Percentiles rank a stretch among this genome's conserved stretches.
These are phyloP conservation scores for Phenganax marumi DNA, from an alignment of 92 coral and sea anemone species.

Conservation along the genomic window DNA sequence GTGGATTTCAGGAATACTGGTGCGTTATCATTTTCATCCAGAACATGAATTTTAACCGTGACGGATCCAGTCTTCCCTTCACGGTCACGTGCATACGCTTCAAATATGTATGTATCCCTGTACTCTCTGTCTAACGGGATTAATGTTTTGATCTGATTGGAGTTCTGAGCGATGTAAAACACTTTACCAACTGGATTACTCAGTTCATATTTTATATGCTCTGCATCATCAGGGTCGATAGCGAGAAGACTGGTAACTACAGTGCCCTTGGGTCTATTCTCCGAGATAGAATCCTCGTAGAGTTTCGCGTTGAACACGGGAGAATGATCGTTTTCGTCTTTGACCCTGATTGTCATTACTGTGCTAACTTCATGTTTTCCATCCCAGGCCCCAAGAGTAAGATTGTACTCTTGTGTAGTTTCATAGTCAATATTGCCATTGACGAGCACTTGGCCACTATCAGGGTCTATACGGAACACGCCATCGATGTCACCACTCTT, in stretches of 20 bases:
- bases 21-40: conserved; percentile 81
- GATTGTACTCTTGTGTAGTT: conserved; percentile 61
- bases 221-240: conserved; percentile 76
- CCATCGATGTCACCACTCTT: conserved; percentile 71
- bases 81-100: conserved; percentile 67
- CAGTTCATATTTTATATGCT: conserved; percentile 61
- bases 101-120: conserved; percentile 46
- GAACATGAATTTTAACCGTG: conserved; percentile 72
- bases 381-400: conserved; percentile 71
- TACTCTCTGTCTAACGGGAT: conserved; percentile 46
- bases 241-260: conserved; percentile 63
- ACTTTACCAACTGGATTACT: conserved; percentile 43
- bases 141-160: conserved; percentile 55
- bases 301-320: conserved; percentile 60
- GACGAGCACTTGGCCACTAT: conserved; percentile 71
- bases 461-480: conserved; percentile 69
- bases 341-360: conserved; percentile 59
- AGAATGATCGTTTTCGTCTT: conserved; percentile 77
- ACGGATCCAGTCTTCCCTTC: conserved; percentile 84
- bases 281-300: conserved; percentile 61
- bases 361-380: conserved; percentile 83
- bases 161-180: conserved; percentile 48
- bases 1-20: conserved; percentile 76
- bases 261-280: conserved; percentile 63
- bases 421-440: conserved; percentile 76